Conservation (phyloP, 2,888 invertebrate species). For the Trachelus troglodyta region DNA sequence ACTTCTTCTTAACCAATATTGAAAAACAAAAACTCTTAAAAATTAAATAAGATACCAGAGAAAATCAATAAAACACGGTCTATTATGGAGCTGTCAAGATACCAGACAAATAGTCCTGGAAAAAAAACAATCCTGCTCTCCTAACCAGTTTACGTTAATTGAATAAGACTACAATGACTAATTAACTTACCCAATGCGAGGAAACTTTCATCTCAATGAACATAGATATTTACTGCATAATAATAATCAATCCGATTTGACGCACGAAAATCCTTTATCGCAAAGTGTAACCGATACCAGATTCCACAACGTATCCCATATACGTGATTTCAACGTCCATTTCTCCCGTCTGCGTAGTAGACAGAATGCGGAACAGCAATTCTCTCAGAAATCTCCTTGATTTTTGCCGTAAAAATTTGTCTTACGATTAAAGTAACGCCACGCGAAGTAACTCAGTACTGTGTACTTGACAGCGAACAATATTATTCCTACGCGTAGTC, state of each 20-base stretch:
- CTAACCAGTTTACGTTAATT: constrained; percentile 29
- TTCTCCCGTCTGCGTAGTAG: not conserved
- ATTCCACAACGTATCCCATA: not conserved
- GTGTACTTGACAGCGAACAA: constrained; percentile 54
- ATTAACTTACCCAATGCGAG: constrained; percentile 28
- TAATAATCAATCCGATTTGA: not conserved
- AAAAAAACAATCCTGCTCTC: not conserved
- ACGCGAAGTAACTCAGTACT: constrained; percentile 44
- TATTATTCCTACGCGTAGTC: constrained; percentile 44
- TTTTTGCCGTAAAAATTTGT: constrained; percentile 6
- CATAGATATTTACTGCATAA: not conserved
- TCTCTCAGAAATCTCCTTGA: not conserved
- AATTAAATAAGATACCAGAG: not conserved
- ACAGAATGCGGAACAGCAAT: not conserved
- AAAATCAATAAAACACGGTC: constrained; percentile 19
- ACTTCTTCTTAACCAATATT: not conserved
- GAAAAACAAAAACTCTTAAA: not conserved
- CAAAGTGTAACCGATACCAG: not conserved
- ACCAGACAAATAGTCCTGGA: constrained; percentile 13
- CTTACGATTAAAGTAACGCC: constrained; percentile 34
- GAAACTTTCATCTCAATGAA: not conserved
- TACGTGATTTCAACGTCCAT: not conserved
- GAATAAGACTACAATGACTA: constrained; percentile 21
- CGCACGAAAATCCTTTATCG: not conserved
- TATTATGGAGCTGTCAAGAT: constrained; percentile 29